phyloP scores from a whole-genome alignment of 2,113 vertebrate species.

The Misgurnus anguillicaudatus region DNA sequence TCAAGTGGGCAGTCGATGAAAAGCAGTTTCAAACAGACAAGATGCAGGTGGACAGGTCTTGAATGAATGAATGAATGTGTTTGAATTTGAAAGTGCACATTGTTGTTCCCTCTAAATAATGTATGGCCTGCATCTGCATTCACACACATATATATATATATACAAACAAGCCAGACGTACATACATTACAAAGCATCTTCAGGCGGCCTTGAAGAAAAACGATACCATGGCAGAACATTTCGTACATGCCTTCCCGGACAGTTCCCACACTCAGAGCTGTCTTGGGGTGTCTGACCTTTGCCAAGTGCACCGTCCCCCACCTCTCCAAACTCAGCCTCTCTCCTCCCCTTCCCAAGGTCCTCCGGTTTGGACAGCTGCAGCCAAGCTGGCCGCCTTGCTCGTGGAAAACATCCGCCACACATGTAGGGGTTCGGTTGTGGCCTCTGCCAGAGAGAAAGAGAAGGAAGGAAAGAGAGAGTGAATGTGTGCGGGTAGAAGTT shows the following conservation, averaged over 20 bases:
- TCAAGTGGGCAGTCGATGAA: too few species aligned
- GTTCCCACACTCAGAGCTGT: slow-evolving; percentile 79
- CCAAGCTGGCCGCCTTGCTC: slow-evolving; percentile 86
- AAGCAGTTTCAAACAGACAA: too few species aligned
- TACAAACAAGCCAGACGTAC: slow-evolving; percentile 51
- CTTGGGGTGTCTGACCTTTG: slow-evolving; percentile 80
- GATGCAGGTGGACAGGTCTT: not conserved
- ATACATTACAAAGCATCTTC: slow-evolving; percentile 51
- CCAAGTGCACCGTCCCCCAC: slow-evolving; percentile 68
- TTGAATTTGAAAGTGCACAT: slow-evolving; percentile 5
- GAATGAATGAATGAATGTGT: not conserved
- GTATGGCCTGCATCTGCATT: slow-evolving; percentile 30
- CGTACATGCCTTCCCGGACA: slow-evolving; percentile 78
- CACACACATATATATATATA: slow-evolving; percentile 15
- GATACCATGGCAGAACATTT: slow-evolving; percentile 76
- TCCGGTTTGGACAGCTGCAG: slow-evolving; percentile 77
- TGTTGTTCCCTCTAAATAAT: slow-evolving; percentile 2
- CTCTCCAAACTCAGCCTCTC: slow-evolving; percentile 60
- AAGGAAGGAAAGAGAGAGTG: slow-evolving; percentile 37
- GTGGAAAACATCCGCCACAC: slow-evolving; percentile 91
- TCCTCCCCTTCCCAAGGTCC: slow-evolving; percentile 76
- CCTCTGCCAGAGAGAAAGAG: slow-evolving; percentile 59
- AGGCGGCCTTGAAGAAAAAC: slow-evolving; percentile 76
- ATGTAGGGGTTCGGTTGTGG: slow-evolving; percentile 74
- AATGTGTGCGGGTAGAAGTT: slow-evolving; percentile 47